These are phyloP conservation scores for Heliconius melpomene DNA, from an alignment of 1,140 invertebrate genomes.

Conservation along the genomic window DNA sequence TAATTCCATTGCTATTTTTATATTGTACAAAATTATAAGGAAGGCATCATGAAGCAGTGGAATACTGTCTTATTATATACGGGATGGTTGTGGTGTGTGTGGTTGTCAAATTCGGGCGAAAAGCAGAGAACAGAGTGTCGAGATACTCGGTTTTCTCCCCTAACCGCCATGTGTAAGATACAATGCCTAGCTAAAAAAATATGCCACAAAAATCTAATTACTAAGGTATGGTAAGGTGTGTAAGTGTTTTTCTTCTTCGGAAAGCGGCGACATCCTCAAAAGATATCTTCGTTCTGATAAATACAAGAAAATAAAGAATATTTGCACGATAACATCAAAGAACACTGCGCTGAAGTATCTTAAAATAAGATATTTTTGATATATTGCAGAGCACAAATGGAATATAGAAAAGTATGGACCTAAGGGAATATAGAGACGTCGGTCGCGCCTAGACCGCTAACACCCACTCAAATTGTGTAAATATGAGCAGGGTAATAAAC, in stretches of 20 bases:
- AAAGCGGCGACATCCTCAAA: background rate
- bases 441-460: conserved; percentile 63
- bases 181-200: no score
- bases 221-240: no score
- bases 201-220: no score
- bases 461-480: conserved; percentile 72
- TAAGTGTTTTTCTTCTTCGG: background rate
- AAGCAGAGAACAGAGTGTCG: background rate
- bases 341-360: conserved; percentile 15
- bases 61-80: no score
- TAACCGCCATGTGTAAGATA: no score
- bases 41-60: no score
- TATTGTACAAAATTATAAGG: background rate
- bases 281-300: background rate
- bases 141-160: no score
- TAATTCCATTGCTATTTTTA: background rate
- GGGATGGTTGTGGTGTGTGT: no score
- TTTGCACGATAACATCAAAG: conserved; percentile 1
- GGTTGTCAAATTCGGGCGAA: no score
- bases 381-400: conserved; percentile 39
- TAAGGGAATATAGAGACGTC: conserved; percentile 52
- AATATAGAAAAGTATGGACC: conserved; percentile 43
- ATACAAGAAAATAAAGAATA: background rate
- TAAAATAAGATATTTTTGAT: conserved; percentile 34
- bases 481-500: conserved; percentile 78